Evolutionary conservation across 2,888 invertebrate genomes (phyloP).

Genomic region (Caenorhabditis becei): DNA sequence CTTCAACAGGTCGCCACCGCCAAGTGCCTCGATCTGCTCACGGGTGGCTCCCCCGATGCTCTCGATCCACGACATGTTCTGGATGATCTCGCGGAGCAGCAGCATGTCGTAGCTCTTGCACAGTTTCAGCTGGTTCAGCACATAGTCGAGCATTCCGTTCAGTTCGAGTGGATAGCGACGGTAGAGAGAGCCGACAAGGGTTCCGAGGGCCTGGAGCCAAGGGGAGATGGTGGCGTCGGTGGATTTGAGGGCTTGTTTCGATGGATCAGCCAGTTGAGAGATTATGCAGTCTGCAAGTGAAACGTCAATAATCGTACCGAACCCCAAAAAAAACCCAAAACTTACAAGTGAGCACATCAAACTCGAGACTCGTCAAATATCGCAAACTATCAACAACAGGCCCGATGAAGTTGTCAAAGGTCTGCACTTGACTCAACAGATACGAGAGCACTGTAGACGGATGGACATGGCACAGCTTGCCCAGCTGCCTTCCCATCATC

Average conservation of each 20-base stretch:
- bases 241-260: conserved; percentile 87
- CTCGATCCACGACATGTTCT: conserved; percentile 99
- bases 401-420: conserved; percentile 93
- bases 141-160: conserved; percentile 94
- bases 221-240: conserved; percentile 92
- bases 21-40: conserved; percentile 96
- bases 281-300: conserved; percentile 89
- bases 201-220: conserved; percentile 87
- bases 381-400: conserved; percentile 98
- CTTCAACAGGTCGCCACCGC: conserved; percentile 94
- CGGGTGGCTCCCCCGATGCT: conserved; percentile 95
- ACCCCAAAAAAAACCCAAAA: conserved; percentile 1
- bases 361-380: conserved; percentile 94
- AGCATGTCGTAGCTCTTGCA: conserved; percentile 91
- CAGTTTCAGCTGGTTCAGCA: conserved; percentile 95
- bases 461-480: conserved; percentile 96
- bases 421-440: conserved; percentile 88
- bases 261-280: conserved; percentile 90
- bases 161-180: conserved; percentile 94
- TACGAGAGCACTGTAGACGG: conserved; percentile 97
- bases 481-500: conserved; percentile 94
- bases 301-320: conserved; percentile 26
- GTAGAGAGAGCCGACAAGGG: conserved; percentile 95
- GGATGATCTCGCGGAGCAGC: conserved; percentile 96
- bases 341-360: conserved; percentile 92